Evolutionary conservation across 2,797 vertebrate species (phyloP).

Genomic region (Cygnus olor): DNA sequence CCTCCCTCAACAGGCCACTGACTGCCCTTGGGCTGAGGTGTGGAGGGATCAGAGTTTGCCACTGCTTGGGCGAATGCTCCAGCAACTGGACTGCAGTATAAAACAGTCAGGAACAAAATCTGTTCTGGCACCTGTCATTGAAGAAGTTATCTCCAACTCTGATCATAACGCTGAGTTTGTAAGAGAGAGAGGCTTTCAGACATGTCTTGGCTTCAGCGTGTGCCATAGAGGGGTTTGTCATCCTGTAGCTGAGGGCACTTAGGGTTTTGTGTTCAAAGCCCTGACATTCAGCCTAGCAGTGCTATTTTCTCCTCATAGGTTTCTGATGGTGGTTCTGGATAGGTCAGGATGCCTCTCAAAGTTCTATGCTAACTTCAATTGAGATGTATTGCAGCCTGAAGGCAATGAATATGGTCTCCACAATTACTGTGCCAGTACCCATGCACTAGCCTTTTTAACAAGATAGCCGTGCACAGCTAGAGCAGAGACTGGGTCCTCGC

Average conservation of each 20-base stretch:
- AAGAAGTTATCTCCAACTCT: neutral
- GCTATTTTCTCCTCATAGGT: neutral
- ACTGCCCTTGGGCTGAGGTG: fast-evolving
- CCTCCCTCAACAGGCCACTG: neutral
- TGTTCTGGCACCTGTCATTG: neutral
- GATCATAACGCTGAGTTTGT: fast-evolving
- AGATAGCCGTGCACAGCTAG: neutral
- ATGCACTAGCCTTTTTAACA: neutral
- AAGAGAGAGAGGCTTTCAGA: neutral
- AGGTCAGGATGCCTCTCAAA: neutral
- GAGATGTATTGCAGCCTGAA: neutral
- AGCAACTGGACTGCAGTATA: neutral
- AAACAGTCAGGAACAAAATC: neutral
- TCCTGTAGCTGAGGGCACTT: neutral
- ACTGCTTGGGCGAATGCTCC: neutral
- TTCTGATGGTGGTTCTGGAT: neutral
- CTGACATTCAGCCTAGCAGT: neutral
- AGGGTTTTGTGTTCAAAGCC: neutral
- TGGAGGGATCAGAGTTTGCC: neutral
- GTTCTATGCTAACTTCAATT: neutral
- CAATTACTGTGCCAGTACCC: neutral
- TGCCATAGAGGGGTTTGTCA: neutral
- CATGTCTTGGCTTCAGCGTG: neutral
- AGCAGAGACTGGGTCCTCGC: neutral
- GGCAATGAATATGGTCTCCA: neutral